phyloP scores from a whole-genome alignment of 2,113 vertebrate species.

The Tragelaphus strepsiceros region DNA sequence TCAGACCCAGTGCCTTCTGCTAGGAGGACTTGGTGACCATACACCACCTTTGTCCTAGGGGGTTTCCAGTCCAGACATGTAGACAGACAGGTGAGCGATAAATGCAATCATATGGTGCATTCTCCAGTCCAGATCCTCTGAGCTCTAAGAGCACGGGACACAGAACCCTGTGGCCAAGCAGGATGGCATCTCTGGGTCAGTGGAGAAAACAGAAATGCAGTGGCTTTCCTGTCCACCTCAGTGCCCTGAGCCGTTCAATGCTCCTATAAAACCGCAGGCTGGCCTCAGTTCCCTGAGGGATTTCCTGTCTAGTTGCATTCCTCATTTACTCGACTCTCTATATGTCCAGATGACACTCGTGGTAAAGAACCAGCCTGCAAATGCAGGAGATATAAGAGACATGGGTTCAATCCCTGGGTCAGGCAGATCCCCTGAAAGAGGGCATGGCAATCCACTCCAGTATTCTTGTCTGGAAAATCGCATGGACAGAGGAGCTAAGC shows the following conservation, averaged over 20 bases:
- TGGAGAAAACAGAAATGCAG: neutral
- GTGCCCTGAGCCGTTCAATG: accelerated
- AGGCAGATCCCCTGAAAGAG: neutral
- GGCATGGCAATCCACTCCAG: neutral
- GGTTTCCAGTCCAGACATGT: too few species aligned
- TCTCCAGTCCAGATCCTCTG: accelerated
- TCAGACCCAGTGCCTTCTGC: neutral
- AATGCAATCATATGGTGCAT: accelerated
- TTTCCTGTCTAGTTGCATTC: accelerated
- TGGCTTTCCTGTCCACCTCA: neutral
- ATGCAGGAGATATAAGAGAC: neutral
- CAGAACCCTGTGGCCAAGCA: neutral
- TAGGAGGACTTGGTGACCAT: neutral
- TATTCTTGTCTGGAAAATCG: neutral
- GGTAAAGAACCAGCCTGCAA: neutral
- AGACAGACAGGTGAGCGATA: neutral
- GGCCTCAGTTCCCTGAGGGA: neutral
- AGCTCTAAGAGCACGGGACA: accelerated
- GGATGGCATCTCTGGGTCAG: accelerated
- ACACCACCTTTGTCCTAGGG: accelerated
- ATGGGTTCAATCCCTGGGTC: neutral
- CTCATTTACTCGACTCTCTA: accelerated
- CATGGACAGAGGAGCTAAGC: neutral
- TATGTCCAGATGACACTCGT: accelerated
- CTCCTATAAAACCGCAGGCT: accelerated